Conservation (phyloP, 2,888 invertebrate genomes). For the Callinectes sapidus region DNA sequence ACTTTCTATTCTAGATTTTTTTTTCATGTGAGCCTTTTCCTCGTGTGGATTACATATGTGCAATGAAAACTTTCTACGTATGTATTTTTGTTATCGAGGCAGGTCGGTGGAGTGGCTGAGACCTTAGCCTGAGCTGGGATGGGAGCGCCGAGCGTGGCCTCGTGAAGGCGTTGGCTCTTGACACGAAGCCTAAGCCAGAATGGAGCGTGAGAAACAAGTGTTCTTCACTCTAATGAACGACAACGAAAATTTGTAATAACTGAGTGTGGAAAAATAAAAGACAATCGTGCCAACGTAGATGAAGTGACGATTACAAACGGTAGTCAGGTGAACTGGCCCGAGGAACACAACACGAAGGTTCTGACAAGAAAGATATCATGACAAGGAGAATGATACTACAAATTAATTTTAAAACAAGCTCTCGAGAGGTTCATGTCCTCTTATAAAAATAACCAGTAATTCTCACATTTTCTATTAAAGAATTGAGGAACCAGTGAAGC, state of each 20-base stretch:
- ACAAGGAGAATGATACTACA: not conserved
- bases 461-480: not conserved
- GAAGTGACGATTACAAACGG: constrained; percentile 10
- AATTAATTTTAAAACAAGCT: not conserved
- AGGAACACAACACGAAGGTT: not conserved
- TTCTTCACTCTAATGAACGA: not conserved
- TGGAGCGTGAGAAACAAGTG: not conserved
- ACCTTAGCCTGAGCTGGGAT: not conserved
- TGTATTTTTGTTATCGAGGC: not conserved
- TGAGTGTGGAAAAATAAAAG: not conserved
- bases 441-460: not conserved
- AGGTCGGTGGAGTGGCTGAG: not conserved
- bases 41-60: not conserved
- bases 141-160: not conserved
- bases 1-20: not conserved
- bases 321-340: not conserved
- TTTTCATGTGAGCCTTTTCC: not conserved
- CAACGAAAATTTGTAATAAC: not conserved
- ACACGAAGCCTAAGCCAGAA: constrained; percentile 3
- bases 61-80: not conserved
- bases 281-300: not conserved
- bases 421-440: not conserved
- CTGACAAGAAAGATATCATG: not conserved
- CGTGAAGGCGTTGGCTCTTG: not conserved
- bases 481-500: not conserved